Percentiles rank a stretch among this genome's conserved stretches.
Conservation (phyloP, 1,140 invertebrate species). For the Ceratoteleas bidentatus region DNA sequence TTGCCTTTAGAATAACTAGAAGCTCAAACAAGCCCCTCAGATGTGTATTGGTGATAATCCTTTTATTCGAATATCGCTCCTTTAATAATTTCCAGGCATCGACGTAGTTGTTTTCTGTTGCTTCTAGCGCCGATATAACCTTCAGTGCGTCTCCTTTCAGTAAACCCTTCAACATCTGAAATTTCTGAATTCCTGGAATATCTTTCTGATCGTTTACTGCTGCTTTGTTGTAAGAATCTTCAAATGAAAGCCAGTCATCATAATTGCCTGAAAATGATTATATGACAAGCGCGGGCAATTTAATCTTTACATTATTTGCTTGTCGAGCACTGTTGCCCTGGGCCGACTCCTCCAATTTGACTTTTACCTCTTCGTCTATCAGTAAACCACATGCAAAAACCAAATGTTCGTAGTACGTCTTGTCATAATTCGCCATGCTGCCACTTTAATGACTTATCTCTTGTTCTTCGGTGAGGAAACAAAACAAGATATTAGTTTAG, state of each 20-base stretch:
- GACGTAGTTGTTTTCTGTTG: background rate
- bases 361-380: too few relatives aligned
- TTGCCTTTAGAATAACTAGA: background rate
- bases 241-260: constrained; percentile 17
- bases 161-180: background rate
- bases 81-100: constrained; percentile 1
- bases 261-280: constrained; percentile 2
- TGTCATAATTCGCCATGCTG: too few relatives aligned
- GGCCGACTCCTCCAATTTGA: too few relatives aligned
- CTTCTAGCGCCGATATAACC: background rate
- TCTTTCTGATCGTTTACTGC: constrained; percentile 2
- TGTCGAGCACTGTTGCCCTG: background rate
- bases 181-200: background rate
- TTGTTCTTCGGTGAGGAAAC: background rate
- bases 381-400: too few relatives aligned
- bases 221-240: background rate
- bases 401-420: too few relatives aligned
- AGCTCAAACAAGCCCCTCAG: constrained; percentile 1
- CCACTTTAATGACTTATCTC: background rate
- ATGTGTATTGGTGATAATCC: background rate
- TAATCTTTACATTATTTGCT: constrained; percentile 3
- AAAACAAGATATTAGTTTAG: too few relatives aligned
- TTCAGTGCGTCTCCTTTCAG: background rate
- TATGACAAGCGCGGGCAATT: constrained; percentile 7
- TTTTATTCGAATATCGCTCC: background rate